Conservation (phyloP, 2,888 invertebrate species). For the Chaitophorus viminalis region DNA sequence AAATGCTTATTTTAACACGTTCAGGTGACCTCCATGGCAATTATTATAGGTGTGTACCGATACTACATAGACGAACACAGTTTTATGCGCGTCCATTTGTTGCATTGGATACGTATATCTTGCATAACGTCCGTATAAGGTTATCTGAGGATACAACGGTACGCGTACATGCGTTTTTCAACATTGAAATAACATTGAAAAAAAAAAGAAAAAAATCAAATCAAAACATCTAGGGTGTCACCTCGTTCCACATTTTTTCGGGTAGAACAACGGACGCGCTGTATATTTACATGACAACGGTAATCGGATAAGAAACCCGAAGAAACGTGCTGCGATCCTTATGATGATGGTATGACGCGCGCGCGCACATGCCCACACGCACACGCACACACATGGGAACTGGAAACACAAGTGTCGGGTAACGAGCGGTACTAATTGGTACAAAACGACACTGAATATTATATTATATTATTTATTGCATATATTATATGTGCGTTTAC, state of each 20-base stretch:
- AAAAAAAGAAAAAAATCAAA: not conserved
- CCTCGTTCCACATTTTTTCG: slow-evolving; percentile 42
- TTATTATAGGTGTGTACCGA: slow-evolving; percentile 43
- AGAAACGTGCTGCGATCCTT: slow-evolving; percentile 33
- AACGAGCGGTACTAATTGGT: slow-evolving; percentile 61
- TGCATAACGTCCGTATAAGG: slow-evolving; percentile 57
- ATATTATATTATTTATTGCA: not conserved
- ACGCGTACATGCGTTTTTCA: not conserved
- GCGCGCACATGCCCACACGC: no score
- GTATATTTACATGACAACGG: not conserved
- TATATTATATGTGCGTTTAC: not conserved
- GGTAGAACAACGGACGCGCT: not conserved
- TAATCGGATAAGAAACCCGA: slow-evolving; percentile 53
- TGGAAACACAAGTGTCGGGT: slow-evolving; percentile 54
- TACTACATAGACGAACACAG: not conserved
- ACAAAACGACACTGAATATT: slow-evolving; percentile 19
- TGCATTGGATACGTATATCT: not conserved
- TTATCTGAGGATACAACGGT: slow-evolving; percentile 5
- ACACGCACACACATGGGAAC: not conserved
- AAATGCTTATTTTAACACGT: slow-evolving; percentile 39
- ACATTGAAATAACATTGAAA: not conserved
- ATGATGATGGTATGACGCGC: not conserved
- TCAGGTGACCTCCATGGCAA: slow-evolving; percentile 45
- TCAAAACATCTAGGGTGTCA: slow-evolving; percentile 13
- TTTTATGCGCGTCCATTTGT: not conserved